Evolutionary conservation across 2,113 vertebrate species (phyloP).

Genomic region (Rhynchopsitta pachyrhyncha): DNA sequence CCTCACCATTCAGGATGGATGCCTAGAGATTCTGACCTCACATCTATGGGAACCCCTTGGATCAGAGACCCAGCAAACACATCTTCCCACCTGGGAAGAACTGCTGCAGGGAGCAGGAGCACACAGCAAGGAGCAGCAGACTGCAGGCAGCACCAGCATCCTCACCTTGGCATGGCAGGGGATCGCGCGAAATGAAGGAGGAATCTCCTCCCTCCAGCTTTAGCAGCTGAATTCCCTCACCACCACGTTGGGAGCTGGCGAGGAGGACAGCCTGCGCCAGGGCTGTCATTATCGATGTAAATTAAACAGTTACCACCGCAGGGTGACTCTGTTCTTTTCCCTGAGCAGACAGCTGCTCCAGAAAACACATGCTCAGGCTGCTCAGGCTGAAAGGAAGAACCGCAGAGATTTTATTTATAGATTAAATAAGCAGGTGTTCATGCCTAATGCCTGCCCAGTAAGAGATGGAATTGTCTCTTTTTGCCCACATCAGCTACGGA

Average conservation of each 20-base stretch:
- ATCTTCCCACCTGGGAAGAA: not conserved
- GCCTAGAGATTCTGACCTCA: not conserved
- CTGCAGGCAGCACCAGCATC: not conserved
- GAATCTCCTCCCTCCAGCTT: constrained; percentile 19
- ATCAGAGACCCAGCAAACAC: not conserved
- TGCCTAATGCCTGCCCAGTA: constrained; percentile 11
- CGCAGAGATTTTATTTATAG: constrained; percentile 56
- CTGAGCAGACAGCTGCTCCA: constrained; percentile 61
- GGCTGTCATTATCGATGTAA: constrained; percentile 50
- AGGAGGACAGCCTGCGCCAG: not conserved
- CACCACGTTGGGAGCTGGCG: constrained; percentile 15
- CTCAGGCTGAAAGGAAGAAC: constrained; percentile 20
- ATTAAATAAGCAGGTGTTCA: constrained; percentile 31
- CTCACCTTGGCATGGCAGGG: not conserved
- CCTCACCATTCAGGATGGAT: not conserved
- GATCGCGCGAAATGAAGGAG: accelerated
- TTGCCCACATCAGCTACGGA: not conserved
- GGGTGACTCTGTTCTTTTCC: constrained; percentile 65
- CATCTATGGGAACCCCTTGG: not conserved
- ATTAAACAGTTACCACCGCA: constrained; percentile 61
- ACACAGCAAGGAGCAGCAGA: accelerated
- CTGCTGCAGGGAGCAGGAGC: not conserved
- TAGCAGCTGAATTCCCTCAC: constrained; percentile 44
- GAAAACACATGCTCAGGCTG: constrained; percentile 47
- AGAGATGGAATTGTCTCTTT: constrained; percentile 23